Evolutionary conservation across 2,797 vertebrate genomes (phyloP).

Genomic region (Halcyon leucocephala): DNA sequence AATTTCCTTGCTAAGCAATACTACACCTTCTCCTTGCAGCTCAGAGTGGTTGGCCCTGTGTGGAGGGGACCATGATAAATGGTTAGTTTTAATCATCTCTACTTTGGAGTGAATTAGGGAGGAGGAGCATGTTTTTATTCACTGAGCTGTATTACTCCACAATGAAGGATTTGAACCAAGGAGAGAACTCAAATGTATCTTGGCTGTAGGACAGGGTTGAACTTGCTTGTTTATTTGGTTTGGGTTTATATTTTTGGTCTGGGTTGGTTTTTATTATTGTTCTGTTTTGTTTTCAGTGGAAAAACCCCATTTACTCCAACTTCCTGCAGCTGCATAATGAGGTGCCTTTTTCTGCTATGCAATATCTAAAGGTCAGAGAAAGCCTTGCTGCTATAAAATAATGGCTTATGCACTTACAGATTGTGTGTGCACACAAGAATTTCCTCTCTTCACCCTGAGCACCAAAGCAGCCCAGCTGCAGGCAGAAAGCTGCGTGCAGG

Average conservation of each 20-base stretch:
- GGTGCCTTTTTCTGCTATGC: constrained; percentile 13
- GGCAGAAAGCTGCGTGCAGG: background rate
- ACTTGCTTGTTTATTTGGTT: background rate
- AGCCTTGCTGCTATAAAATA: constrained; percentile 20
- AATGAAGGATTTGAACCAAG: background rate
- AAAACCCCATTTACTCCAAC: background rate
- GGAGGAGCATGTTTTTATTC: constrained; percentile 50
- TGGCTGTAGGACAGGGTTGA: background rate
- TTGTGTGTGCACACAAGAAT: background rate
- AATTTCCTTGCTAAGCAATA: constrained; percentile 44
- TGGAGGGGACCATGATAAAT: constrained; percentile 49
- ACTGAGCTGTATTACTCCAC: constrained; percentile 1
- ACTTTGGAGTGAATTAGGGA: constrained; percentile 29
- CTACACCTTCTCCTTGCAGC: background rate
- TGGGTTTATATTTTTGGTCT: background rate
- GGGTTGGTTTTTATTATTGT: too few relatives aligned
- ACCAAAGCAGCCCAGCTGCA: background rate
- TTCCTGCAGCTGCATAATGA: background rate
- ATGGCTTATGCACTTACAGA: background rate
- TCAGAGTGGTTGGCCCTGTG: background rate
- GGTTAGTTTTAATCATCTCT: constrained; percentile 58
- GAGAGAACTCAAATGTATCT: background rate
- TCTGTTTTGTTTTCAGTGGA: background rate
- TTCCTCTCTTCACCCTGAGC: background rate
- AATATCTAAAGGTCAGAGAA: constrained; percentile 46